Evolutionary conservation across 2,888 invertebrate species (phyloP).

Genomic region (Drosophila melanosoma): DNA sequence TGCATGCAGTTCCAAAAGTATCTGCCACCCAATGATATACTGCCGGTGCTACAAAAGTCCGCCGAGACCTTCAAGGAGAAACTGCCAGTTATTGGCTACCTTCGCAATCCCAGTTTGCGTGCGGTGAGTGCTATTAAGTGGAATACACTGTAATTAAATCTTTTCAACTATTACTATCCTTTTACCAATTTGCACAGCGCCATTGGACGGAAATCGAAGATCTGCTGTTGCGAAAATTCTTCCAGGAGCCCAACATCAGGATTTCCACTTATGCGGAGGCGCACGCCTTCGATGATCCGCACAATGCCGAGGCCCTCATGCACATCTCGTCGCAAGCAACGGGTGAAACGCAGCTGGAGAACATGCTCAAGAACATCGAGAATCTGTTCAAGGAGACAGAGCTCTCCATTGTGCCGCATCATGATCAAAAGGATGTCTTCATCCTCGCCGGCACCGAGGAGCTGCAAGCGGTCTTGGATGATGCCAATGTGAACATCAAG

Average conservation of each 20-base stretch:
- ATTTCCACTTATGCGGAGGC: slow-evolving; percentile 89
- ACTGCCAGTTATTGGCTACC: slow-evolving; percentile 91
- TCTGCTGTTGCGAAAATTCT: slow-evolving; percentile 90
- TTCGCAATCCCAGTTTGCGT: slow-evolving; percentile 92
- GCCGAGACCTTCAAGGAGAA: slow-evolving; percentile 93
- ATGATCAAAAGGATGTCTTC: slow-evolving; percentile 93
- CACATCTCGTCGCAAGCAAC: slow-evolving; percentile 95
- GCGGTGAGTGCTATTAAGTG: slow-evolving; percentile 76
- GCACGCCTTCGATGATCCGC: slow-evolving; percentile 89
- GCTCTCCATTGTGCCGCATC: slow-evolving; percentile 91
- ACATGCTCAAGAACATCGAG: slow-evolving; percentile 92
- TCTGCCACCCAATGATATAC: slow-evolving; percentile 91
- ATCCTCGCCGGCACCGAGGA: slow-evolving; percentile 94
- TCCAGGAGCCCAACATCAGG: slow-evolving; percentile 88
- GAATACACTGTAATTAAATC: background rate
- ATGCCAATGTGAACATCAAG: slow-evolving; percentile 93
- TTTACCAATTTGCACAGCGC: slow-evolving; percentile 84
- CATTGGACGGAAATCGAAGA: slow-evolving; percentile 95
- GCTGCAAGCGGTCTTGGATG: slow-evolving; percentile 92
- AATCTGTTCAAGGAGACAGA: slow-evolving; percentile 93
- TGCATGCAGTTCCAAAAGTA: slow-evolving; percentile 93
- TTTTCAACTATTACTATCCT: background rate
- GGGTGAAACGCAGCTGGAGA: slow-evolving; percentile 93
- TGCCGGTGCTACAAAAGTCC: slow-evolving; percentile 90
- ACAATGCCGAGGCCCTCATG: slow-evolving; percentile 89